Base-by-base conservation (phyloP, 2,888 invertebrate genomes). In the Allacma fusca region DNA sequence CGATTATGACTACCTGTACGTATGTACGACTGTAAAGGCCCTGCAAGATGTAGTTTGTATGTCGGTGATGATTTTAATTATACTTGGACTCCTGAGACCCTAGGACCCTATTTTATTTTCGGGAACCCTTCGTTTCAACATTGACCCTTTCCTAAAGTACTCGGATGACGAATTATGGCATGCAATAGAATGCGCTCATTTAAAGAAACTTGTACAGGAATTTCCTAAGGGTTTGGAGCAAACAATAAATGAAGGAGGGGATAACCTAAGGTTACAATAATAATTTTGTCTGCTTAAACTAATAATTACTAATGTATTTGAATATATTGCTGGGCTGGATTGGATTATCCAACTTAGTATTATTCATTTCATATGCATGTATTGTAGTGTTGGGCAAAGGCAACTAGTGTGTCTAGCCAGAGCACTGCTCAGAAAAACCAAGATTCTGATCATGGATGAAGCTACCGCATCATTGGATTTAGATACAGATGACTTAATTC, bases 401-500 rank as follows among this genome's bases (percentile, higher is more conserved):
- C 72, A 72, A 57, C 29, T 72, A 19, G 59, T 72, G 7, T 72
- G 72, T 26, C 26, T 72, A n/a, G 57, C 72, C 24, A 57, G 72
- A 59, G 72, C 72, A 16, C 29, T 72, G 1, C 89, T 96, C 74
- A 90, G 94, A 75, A 95, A 95, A 88, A 94, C 94, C 9, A 94
- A 93, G 87, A 91, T 95, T 79, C 89, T 95, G 44, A 90, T 95
- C 81, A 88, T 95, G 79, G 95, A 95, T 86, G 95, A 95, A 88
- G 95, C 95, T 70, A 95, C 95, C 50, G 95, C 95, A 69, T 94
- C 95, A 81, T 93, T 95, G 26, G 89, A 89, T 84, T 84, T 88
- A 59, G 87, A 88, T 81, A 89, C 88, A 0, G 88, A 89, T 80
- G 87, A 87, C n/a, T 84, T 89, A 62, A 89, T 89, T 79, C 89